Evolutionary conservation across 1,140 invertebrate species (phyloP).

Genomic region (Sinella curviseta): DNA sequence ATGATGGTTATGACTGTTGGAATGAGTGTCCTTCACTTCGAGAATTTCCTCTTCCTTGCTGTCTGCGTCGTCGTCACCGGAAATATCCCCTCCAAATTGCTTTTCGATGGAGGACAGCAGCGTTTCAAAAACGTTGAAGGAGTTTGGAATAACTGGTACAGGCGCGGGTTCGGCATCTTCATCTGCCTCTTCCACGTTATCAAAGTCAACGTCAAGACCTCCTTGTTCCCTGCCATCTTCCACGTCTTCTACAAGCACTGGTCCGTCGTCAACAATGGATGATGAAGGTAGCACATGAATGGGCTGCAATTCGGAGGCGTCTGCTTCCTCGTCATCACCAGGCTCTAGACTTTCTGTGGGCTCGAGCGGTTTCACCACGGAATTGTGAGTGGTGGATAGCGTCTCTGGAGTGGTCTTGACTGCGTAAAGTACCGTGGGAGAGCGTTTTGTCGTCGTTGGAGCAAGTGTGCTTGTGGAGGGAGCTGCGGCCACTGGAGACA

Average conservation of each 20-base stretch:
- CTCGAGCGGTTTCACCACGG: constrained; percentile 38
- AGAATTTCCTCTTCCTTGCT: constrained; percentile 5
- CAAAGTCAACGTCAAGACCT: neutral
- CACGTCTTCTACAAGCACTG: neutral
- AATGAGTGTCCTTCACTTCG: neutral
- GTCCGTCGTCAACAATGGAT: neutral
- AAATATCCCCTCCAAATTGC: constrained; percentile 10
- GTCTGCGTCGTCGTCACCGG: neutral
- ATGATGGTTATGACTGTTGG: neutral
- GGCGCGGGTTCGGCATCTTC: neutral
- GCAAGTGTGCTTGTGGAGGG: constrained; percentile 6
- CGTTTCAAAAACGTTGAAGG: constrained; percentile 29
- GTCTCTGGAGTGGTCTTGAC: constrained; percentile 38
- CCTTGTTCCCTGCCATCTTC: constrained; percentile 16
- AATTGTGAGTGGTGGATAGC: constrained; percentile 35
- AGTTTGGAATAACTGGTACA: constrained; percentile 31
- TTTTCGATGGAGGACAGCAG: constrained; percentile 24
- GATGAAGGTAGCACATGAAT: neutral
- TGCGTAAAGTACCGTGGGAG: constrained; percentile 36
- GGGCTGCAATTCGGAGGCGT: neutral
- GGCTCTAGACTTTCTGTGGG: constrained; percentile 31
- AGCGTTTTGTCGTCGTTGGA: neutral
- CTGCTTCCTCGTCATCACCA: neutral
- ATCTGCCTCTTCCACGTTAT: neutral
- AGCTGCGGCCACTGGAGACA: neutral